Evolutionary conservation across 2,113 vertebrate species (phyloP).

Genomic region (Halcyon senegalensis): DNA sequence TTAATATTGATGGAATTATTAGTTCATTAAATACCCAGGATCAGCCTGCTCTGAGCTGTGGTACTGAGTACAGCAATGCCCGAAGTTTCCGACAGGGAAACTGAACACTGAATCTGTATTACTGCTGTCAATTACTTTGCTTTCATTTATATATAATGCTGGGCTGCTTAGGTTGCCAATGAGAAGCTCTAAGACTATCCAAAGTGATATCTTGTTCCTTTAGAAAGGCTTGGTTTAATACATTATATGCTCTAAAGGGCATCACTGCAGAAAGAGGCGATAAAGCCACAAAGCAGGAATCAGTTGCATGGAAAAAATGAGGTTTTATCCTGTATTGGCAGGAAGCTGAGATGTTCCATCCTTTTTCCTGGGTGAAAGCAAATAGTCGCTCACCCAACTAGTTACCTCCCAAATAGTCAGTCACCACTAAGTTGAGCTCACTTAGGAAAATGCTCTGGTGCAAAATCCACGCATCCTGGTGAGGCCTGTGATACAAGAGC

Average conservation of each 20-base stretch:
- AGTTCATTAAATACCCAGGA: neutral
- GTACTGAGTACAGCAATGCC: neutral
- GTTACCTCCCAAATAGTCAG: neutral
- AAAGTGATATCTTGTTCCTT: neutral
- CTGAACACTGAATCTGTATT: neutral
- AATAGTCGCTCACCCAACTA: neutral
- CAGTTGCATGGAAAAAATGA: neutral
- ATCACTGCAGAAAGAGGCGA: neutral
- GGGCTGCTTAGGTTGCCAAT: neutral
- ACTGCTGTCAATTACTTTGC: slow-evolving; percentile 30
- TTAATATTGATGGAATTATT: neutral
- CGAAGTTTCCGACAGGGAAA: slow-evolving; percentile 5
- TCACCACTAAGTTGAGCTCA: neutral
- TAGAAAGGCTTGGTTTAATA: neutral
- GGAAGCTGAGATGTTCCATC: neutral
- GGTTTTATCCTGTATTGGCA: neutral
- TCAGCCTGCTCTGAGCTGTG: neutral
- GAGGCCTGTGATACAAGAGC: neutral
- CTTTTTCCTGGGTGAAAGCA: neutral
- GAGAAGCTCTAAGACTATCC: neutral
- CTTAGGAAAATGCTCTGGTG: neutral
- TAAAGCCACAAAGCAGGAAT: neutral
- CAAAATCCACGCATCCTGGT: neutral
- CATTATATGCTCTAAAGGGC: neutral
- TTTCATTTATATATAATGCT: slow-evolving; percentile 55